Conservation (phyloP, 2,113 vertebrate species). For the Neoarius graeffei region DNA sequence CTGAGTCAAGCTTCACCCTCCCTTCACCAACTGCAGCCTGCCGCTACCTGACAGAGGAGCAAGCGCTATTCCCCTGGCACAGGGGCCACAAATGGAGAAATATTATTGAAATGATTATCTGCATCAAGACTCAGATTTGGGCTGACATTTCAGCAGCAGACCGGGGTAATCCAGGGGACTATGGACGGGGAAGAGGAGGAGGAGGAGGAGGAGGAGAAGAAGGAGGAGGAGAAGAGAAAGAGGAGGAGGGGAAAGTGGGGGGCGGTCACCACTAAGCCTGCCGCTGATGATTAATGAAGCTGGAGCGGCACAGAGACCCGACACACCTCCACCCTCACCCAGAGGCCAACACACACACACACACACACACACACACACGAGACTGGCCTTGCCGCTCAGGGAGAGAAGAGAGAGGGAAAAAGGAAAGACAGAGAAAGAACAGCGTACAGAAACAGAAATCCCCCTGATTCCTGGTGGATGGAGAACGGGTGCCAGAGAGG, state of each 20-base stretch:
- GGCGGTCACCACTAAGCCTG: conserved; percentile 93
- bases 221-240: background rate
- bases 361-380: conserved; percentile 79
- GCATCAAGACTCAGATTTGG: conserved; percentile 99
- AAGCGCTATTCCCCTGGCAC: conserved; percentile 99
- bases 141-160: conserved; percentile 99
- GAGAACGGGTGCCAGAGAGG: background rate
- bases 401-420: conserved; percentile 69
- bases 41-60: conserved; percentile 99
- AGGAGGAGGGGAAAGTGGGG: conserved; percentile 73
- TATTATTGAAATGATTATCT: conserved; percentile 99
- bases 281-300: conserved; percentile 99
- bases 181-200: conserved; percentile 97
- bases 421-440: conserved; percentile 39
- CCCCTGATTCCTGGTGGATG: conserved; percentile 30
- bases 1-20: conserved; percentile 95
- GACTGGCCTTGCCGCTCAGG: conserved; percentile 79
- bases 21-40: conserved; percentile 93
- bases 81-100: conserved; percentile 99
- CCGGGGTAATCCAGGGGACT: conserved; percentile 99
- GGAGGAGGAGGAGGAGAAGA: conserved; percentile 87
- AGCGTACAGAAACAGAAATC: conserved; percentile 59
- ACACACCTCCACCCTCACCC: conserved; percentile 97
- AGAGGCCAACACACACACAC: conserved; percentile 79
- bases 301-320: conserved; percentile 92